phyloP scores from a whole-genome alignment of 2,113 vertebrate genomes.

The Corythaixoides concolor region DNA sequence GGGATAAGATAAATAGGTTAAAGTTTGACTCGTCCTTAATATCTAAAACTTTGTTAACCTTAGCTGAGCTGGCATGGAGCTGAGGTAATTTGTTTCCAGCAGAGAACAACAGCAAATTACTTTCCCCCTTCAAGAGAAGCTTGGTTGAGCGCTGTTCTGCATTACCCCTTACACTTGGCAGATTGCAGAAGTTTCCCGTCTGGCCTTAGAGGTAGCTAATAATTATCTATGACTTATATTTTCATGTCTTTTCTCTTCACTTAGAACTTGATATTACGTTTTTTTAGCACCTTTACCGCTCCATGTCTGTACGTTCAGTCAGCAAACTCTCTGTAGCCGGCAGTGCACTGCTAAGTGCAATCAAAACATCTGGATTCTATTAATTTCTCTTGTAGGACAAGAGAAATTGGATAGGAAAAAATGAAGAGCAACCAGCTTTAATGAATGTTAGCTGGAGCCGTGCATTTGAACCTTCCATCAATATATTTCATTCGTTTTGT shows the following conservation, averaged over 20 bases:
- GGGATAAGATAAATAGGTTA: neutral
- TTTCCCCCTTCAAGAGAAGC: neutral
- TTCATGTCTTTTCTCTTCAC: neutral
- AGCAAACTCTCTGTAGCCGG: neutral
- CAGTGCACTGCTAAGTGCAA: neutral
- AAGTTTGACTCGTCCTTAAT: neutral
- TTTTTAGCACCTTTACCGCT: neutral
- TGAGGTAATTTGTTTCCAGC: neutral
- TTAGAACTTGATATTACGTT: neutral
- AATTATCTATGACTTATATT: neutral
- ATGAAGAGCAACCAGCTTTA: constrained; percentile 43
- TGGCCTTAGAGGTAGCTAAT: neutral
- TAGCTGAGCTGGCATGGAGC: neutral
- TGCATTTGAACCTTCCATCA: neutral
- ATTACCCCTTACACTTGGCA: neutral
- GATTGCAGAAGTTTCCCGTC: neutral
- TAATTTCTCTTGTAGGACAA: constrained; percentile 39
- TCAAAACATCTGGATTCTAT: constrained; percentile 61
- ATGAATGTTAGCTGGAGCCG: constrained; percentile 35
- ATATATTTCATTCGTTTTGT: neutral
- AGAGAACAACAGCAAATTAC: neutral
- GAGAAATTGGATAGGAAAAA: constrained; percentile 36
- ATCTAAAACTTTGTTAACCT: neutral
- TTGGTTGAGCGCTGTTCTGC: neutral
- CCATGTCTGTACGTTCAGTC: neutral